Conservation (phyloP, 1,140 invertebrate species). For the Macrobrachium rosenbergii region DNA sequence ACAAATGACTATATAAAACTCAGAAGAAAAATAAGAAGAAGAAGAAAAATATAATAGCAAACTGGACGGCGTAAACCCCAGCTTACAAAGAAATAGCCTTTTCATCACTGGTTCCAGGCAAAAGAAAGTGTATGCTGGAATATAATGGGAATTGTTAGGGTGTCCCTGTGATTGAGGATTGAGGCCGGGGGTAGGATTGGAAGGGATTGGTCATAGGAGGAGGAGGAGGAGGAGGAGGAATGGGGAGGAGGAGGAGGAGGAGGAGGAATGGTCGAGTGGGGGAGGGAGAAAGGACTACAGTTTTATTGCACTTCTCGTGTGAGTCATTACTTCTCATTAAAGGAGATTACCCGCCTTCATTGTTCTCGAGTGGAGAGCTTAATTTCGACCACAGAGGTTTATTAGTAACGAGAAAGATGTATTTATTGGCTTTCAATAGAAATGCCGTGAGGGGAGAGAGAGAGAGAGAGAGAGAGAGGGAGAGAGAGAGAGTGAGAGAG, state of each 20-base stretch:
- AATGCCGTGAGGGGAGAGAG: not conserved
- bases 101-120: not conserved
- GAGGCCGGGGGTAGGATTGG: not conserved
- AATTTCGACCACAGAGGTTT: not conserved
- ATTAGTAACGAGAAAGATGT: not conserved
- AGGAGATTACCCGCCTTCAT: no score
- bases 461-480: constrained; percentile 7
- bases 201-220: not conserved
- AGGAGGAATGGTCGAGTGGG: no score
- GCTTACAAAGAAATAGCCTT: not conserved
- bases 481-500: constrained; percentile 3
- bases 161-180: not conserved
- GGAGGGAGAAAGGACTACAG: not conserved
- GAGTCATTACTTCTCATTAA: no score
- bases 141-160: not conserved
- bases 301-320: no score
- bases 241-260: not conserved
- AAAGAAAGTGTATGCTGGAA: not conserved
- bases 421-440: not conserved
- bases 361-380: not conserved
- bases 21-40: not conserved
- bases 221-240: not conserved
- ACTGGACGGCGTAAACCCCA: not conserved
- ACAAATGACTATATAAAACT: not conserved
- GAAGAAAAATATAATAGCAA: not conserved